Evolutionary conservation across 2,113 vertebrate genomes (phyloP).

Genomic region (Heterotis niloticus): DNA sequence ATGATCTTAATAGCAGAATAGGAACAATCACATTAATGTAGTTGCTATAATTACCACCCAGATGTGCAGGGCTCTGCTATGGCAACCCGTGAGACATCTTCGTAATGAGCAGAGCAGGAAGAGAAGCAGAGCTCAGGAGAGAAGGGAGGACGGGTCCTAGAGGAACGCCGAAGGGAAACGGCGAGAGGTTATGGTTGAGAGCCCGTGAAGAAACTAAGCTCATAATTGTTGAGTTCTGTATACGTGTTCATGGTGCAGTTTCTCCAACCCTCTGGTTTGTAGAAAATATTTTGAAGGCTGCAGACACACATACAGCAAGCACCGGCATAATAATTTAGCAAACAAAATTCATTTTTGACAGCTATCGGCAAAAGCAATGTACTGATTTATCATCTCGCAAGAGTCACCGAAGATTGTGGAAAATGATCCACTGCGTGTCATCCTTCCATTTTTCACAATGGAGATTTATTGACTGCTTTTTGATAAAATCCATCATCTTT

Average conservation of each 20-base stretch:
- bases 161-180: constrained; percentile 9
- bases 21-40: constrained; percentile 40
- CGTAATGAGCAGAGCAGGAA: constrained; percentile 47
- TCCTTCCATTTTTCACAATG: no score
- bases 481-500: no score
- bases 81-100: constrained; percentile 46
- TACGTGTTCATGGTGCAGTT: neutral
- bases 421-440: no score
- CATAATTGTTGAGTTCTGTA: neutral
- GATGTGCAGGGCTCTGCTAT: constrained; percentile 37
- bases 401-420: no score
- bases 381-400: no score
- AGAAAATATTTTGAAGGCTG: neutral
- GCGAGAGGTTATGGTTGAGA: neutral
- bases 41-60: constrained; percentile 45
- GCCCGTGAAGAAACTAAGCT: neutral
- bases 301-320: no score
- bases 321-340: no score
- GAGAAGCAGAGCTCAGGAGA: constrained; percentile 35
- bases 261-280: constrained; percentile 3
- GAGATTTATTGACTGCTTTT: no score
- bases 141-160: neutral
- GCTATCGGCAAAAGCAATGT: no score
- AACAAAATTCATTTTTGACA: no score
- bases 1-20: constrained; percentile 31